phyloP scores from a whole-genome alignment of 1,140 invertebrate species.

The Sipha flava region DNA sequence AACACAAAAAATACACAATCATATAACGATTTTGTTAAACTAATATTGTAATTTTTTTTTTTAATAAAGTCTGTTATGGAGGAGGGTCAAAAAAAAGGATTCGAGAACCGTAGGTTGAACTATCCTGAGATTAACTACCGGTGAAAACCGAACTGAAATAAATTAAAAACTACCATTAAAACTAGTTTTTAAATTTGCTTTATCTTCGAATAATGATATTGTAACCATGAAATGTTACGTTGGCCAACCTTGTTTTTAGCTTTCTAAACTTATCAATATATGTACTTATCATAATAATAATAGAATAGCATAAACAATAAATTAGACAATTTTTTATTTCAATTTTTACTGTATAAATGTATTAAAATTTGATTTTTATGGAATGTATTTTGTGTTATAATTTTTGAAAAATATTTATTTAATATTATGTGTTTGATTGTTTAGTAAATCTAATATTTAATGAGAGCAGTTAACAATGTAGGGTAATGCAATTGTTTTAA shows the following conservation, averaged over 20 bases:
- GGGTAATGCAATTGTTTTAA: not conserved
- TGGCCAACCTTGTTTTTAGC: not conserved
- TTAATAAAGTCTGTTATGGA: no score
- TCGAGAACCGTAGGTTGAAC: no score
- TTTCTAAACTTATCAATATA: not conserved
- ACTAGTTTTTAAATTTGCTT: no score
- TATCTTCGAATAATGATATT: not conserved
- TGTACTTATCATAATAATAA: constrained; percentile 5
- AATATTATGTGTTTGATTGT: not conserved
- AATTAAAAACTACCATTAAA: no score
- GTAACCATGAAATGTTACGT: not conserved
- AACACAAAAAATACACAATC: no score
- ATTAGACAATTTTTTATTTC: not conserved
- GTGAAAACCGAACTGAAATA: no score
- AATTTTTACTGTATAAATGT: not conserved
- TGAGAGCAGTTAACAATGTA: not conserved
- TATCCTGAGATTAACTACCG: no score
- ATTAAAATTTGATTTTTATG: not conserved
- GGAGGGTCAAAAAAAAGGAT: no score
- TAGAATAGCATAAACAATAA: not conserved
- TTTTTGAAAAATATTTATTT: not conserved
- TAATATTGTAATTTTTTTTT: no score
- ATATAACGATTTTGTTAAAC: no score
- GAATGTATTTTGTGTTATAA: not conserved
- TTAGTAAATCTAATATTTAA: not conserved